Percentiles rank a stretch among this genome's conserved stretches.
Conservation (phyloP, 2,113 vertebrate species). For the Eptatretus burgeri region DNA sequence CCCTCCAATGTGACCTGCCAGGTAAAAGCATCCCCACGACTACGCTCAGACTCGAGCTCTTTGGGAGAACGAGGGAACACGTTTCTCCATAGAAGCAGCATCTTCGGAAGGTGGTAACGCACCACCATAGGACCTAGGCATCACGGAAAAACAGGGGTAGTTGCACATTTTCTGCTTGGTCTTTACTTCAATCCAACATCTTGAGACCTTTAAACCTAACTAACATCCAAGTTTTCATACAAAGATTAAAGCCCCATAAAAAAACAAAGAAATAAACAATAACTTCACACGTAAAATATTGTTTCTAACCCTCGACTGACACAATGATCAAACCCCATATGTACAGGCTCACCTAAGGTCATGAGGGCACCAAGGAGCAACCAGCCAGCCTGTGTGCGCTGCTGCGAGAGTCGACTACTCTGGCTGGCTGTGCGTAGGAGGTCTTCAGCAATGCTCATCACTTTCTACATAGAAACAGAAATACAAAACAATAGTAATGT, state of each 20-base stretch:
- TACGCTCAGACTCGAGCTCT: constrained; percentile 84
- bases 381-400: constrained; percentile 87
- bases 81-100: constrained; percentile 78
- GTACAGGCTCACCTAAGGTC: constrained; percentile 40
- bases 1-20: constrained; percentile 97
- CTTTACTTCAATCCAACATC: too few relatives aligned
- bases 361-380: constrained; percentile 86
- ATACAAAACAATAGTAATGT: constrained; percentile 10
- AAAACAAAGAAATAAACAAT: neutral
- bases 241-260: neutral
- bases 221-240: too few relatives aligned
- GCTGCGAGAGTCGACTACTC: constrained; percentile 75
- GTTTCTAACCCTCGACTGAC: too few relatives aligned
- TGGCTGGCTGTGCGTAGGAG: constrained; percentile 68
- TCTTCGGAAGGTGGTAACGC: constrained; percentile 87
- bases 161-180: too few relatives aligned
- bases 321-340: too few relatives aligned
- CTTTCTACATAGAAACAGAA: constrained; percentile 30
- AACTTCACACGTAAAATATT: too few relatives aligned
- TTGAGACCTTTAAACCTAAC: too few relatives aligned
- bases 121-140: constrained; percentile 53
- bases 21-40: constrained; percentile 69
- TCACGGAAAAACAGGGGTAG: too few relatives aligned
- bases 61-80: constrained; percentile 92
- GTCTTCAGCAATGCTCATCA: constrained; percentile 90